Evolutionary conservation across 2,888 invertebrate genomes (phyloP).

Genomic region (Salpingus planirostris): DNA sequence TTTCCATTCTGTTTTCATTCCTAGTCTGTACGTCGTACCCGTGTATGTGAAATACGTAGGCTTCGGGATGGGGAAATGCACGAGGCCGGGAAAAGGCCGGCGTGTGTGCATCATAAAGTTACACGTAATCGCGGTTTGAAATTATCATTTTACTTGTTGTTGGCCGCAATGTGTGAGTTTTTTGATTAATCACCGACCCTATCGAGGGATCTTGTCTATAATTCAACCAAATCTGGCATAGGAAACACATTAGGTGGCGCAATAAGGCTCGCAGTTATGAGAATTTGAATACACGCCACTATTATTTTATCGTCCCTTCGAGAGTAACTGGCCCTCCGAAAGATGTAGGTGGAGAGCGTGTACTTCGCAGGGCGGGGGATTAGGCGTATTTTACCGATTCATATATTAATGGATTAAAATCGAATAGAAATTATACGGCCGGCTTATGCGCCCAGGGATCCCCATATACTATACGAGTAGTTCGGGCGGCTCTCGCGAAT

Average conservation of each 20-base stretch:
- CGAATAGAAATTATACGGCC: constrained; percentile 10
- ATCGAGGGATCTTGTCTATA: constrained; percentile 26
- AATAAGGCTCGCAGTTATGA: constrained; percentile 29
- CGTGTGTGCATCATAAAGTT: no score
- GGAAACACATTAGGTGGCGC: constrained; percentile 26
- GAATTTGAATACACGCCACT: constrained; percentile 31
- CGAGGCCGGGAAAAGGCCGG: no score
- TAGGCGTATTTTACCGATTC: constrained; percentile 23
- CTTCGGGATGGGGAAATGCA: no score
- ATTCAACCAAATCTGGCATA: constrained; percentile 27
- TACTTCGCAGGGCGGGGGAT: constrained; percentile 21
- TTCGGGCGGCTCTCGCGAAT: no score
- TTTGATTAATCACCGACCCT: no score
- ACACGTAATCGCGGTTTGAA: no score
- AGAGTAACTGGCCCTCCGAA: constrained; percentile 26
- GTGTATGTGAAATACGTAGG: no score
- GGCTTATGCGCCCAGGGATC: constrained; percentile 12
- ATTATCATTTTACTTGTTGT: no score
- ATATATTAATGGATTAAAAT: constrained; percentile 27
- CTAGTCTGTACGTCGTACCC: no score
- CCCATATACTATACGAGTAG: constrained; percentile 8
- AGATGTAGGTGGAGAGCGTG: constrained; percentile 26
- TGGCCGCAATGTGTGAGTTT: no score
- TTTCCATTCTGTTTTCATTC: no score
- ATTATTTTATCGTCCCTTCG: constrained; percentile 26